A percentile compares a stretch with the other conserved stretches of the same genome.
These are phyloP conservation scores for Pluvianellus socialis DNA, from an alignment of 2,113 vertebrate genomes.

Conservation along the genomic window DNA sequence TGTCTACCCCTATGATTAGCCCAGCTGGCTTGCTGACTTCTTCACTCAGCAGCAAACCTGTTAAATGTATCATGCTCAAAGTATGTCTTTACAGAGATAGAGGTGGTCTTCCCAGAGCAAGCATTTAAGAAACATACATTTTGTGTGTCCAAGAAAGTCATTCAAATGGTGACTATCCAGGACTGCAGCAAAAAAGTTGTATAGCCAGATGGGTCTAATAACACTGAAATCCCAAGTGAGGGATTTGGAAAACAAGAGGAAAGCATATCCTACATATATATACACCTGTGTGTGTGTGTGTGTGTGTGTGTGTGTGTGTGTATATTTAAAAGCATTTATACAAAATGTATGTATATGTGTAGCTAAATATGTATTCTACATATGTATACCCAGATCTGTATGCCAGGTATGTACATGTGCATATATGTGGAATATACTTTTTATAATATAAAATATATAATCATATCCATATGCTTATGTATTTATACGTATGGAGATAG, in stretches of 20 bases:
- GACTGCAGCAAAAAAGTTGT: not conserved
- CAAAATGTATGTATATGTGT: not conserved
- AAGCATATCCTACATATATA: not conserved
- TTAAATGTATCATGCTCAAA: not conserved
- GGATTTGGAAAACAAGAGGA: not conserved
- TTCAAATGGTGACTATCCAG: not conserved
- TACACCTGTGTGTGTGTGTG: not conserved
- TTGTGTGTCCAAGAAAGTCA: not conserved
- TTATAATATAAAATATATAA: not conserved
- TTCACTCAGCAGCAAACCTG: not conserved
- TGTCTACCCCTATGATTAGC: not conserved
- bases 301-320: not conserved
- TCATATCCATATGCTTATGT: not conserved
- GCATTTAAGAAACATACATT: not conserved
- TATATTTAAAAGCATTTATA: not conserved
- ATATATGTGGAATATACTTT: not conserved
- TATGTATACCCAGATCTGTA: not conserved
- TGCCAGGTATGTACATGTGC: not conserved
- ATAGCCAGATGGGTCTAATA: not conserved
- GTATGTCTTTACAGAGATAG: not conserved
- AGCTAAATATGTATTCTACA: not conserved
- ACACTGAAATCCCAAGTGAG: not conserved
- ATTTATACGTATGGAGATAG: not conserved
- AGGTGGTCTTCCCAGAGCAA: not conserved
- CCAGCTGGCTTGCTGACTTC: not conserved